Evolutionary conservation across 2,113 vertebrate genomes (phyloP), one percentile per base, ranked within the genome.

Genomic region (Austrofundulus limnaeus): DNA sequence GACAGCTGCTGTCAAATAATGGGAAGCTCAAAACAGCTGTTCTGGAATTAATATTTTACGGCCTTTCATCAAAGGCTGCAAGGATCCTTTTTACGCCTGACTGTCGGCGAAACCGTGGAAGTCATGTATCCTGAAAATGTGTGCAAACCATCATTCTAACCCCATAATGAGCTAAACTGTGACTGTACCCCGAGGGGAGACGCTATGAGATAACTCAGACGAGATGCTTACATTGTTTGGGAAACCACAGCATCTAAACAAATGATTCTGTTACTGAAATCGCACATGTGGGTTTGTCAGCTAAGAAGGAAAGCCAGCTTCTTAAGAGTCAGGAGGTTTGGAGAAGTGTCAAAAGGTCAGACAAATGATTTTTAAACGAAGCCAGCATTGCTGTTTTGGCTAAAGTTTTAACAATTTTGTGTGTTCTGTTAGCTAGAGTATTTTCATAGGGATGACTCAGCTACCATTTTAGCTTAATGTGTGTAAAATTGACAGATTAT

Each of bases 11-110:
- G 31, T 88, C 87, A 89, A 85, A 91, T 84, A 88, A 87, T 55
- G 7, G 61, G 45, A 71, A 58, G 60, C 66, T 78, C 53, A 66
- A 85, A 78, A 86, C 86, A 87, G 86, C 87, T 90, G 87, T 85
- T 75, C 50, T 56, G 61, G 81, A 85, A 89, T 91, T 80, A 85
- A 92, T 91, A 88, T 92, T 89, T 90, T 54, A 90, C 85, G 66
- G 65, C 61, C 63, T 73, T 84, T 77, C 60, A 83, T 90, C 84
- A 90, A 86, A 88, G 79, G 68, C 54, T 12, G 11, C 62, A 42
- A 61, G 21, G 70, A 74, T 75, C 53, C 66, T n/a, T 6, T 17
- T 63, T 46, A 15, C 45, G 69, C 43, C 77, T 75, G 54, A 72
- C 43, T 78, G 68, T 72, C 9, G 42, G 61, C 48, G 64, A 65